These are phyloP conservation scores for Autographa gamma DNA, from an alignment of 2,888 invertebrate species.

Conservation along the genomic window DNA sequence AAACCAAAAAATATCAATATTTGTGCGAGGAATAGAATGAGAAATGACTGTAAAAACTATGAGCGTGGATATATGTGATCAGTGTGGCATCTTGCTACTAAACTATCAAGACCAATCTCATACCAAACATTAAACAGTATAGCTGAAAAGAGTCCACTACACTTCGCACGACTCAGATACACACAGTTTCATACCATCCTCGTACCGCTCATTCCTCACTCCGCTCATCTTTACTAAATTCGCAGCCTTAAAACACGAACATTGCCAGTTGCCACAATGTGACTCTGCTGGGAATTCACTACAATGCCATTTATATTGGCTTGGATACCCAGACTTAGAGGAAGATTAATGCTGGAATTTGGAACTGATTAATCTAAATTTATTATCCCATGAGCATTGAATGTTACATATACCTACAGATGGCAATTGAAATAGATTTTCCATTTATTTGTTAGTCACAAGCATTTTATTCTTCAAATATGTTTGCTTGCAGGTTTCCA, in stretches of 20 bases:
- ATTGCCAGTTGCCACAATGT: slow-evolving; percentile 32
- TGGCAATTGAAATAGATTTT: neutral
- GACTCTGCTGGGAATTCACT: slow-evolving; percentile 26
- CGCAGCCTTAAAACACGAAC: slow-evolving; percentile 21
- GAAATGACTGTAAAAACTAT: too few relatives aligned
- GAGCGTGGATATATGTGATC: too few relatives aligned
- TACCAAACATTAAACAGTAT: too few relatives aligned
- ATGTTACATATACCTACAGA: too few relatives aligned
- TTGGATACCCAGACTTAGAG: slow-evolving; percentile 12
- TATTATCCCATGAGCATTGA: neutral
- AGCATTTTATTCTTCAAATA: neutral
- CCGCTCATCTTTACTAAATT: neutral
- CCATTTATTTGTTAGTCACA: neutral
- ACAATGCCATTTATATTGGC: slow-evolving; percentile 37
- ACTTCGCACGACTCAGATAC: neutral
- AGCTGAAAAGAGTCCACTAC: too few relatives aligned
- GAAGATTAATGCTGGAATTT: slow-evolving; percentile 8
- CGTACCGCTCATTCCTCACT: neutral
- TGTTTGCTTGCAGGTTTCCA: too few relatives aligned
- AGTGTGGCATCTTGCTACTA: too few relatives aligned
- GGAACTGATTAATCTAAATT: neutral
- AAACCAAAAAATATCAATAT: too few relatives aligned
- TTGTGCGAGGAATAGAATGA: too few relatives aligned
- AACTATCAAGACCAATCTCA: too few relatives aligned
- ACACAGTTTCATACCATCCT: too few relatives aligned